Evolutionary conservation across 2,797 vertebrate genomes (phyloP).

Genomic region (Hoplostethus mediterraneus): DNA sequence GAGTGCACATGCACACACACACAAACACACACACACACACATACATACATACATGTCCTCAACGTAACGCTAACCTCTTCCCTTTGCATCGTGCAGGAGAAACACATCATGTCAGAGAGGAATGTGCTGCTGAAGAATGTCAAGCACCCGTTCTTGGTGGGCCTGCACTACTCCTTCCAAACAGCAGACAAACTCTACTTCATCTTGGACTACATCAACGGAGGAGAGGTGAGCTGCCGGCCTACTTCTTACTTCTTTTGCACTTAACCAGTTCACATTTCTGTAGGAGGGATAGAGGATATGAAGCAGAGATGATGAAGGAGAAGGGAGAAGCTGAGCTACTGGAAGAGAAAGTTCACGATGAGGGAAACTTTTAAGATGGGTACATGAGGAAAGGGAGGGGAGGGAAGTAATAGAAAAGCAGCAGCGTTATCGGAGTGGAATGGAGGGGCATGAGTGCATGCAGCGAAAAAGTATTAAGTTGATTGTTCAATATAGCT

Average conservation of each 20-base stretch:
- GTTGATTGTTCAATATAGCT: too few relatives aligned
- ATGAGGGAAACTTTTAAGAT: conserved; percentile 7
- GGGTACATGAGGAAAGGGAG: neutral
- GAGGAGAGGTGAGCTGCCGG: conserved; percentile 89
- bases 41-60: neutral
- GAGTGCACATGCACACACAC: conserved; percentile 17
- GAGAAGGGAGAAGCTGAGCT: conserved; percentile 7
- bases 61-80: conserved; percentile 25
- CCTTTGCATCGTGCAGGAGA: conserved; percentile 86
- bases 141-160: conserved; percentile 97
- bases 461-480: too few relatives aligned
- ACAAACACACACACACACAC: neutral
- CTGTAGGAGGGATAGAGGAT: too few relatives aligned
- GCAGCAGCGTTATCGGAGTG: too few relatives aligned
- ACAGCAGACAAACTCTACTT: conserved; percentile 98
- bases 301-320: neutral
- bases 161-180: conserved; percentile 98
- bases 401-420: too few relatives aligned
- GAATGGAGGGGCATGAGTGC: too few relatives aligned
- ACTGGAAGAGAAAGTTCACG: conserved; percentile 30
- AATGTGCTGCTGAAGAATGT: conserved; percentile 98
- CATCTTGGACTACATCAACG: conserved; percentile 98
- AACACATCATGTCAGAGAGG: conserved; percentile 99
- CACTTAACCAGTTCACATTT: too few relatives aligned
- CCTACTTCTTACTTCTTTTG: neutral